Conservation (phyloP, 2,113 vertebrate species). For the Salvelinus sp. region DNA sequence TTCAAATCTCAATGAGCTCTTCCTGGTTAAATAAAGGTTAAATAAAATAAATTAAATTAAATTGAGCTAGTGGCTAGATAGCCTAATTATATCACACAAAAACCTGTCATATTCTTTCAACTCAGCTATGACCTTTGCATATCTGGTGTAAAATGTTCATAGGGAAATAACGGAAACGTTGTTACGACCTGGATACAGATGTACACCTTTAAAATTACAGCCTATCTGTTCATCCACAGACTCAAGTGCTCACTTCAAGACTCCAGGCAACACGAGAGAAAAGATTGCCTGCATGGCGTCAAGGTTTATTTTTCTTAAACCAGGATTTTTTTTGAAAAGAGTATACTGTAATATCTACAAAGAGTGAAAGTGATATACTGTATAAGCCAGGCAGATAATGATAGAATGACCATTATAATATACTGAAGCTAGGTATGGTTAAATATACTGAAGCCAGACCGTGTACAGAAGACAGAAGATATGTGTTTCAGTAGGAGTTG, state of each 20-base stretch:
- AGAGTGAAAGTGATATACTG: too few species aligned
- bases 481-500: too few species aligned
- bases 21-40: too few species aligned
- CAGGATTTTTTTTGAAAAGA: too few species aligned
- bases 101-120: background rate
- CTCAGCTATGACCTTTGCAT: slow-evolving; percentile 9
- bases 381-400: too few species aligned
- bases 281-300: background rate
- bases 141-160: background rate
- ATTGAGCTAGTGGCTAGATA: too few species aligned
- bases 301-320: slow-evolving; percentile 2
- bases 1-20: too few species aligned
- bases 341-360: too few species aligned
- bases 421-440: background rate
- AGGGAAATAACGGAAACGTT: background rate
- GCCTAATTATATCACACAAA: background rate
- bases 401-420: background rate
- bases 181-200: too few species aligned
- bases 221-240: background rate
- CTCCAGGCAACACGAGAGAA: background rate
- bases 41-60: too few species aligned
- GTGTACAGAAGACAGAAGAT: too few species aligned
- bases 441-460: background rate
- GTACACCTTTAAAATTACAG: too few species aligned
- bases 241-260: background rate